phyloP scores from a whole-genome alignment of 2,113 vertebrate species.

The Anarrhichthys ocellatus region DNA sequence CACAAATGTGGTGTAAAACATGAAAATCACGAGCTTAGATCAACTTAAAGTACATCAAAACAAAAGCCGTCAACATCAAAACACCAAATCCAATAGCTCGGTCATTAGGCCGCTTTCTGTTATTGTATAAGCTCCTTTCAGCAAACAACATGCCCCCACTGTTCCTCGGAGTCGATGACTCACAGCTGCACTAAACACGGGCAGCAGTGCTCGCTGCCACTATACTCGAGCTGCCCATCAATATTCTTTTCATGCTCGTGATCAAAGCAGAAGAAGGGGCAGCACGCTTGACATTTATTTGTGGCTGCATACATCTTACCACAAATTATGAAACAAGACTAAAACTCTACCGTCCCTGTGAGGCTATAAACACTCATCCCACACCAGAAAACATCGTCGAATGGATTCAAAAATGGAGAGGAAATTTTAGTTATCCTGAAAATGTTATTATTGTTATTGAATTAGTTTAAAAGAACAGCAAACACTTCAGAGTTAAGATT shows the following conservation, averaged over 20 bases:
- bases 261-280: constrained; percentile 54
- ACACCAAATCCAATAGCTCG: constrained; percentile 63
- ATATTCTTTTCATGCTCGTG: constrained; percentile 54
- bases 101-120: constrained; percentile 71
- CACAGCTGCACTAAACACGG: constrained; percentile 51
- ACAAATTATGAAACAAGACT: constrained; percentile 20
- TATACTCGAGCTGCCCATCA: constrained; percentile 52
- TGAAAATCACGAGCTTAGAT: constrained; percentile 16
- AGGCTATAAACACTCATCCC: background rate
- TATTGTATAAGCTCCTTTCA: constrained; percentile 62
- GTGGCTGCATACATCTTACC: constrained; percentile 7
- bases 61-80: constrained; percentile 57
- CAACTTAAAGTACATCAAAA: constrained; percentile 44
- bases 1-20: constrained; percentile 6
- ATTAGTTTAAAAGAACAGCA: background rate
- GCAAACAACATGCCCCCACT: constrained; percentile 55
- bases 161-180: constrained; percentile 64
- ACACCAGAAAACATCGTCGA: background rate
- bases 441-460: background rate
- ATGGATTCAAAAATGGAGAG: background rate
- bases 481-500: background rate
- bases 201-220: constrained; percentile 32
- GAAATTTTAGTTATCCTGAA: background rate
- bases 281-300: constrained; percentile 53
- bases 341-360: background rate